phyloP scores from a whole-genome alignment of 2,797 vertebrate species.

The Muraenolepis orangiensis region DNA sequence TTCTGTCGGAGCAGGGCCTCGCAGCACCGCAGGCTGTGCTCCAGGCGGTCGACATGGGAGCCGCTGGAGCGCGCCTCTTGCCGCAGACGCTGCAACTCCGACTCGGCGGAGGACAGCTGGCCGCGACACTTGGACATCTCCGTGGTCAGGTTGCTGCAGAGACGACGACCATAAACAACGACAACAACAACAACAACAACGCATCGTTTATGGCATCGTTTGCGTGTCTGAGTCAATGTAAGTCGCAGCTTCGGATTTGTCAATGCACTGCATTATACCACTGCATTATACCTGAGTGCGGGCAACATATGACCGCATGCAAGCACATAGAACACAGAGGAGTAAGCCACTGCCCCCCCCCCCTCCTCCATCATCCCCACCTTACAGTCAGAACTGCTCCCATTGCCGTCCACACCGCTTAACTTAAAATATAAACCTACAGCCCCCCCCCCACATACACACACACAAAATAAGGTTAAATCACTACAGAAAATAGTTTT shows the following conservation, averaged over 20 bases:
- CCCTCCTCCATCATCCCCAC: slow-evolving; percentile 30
- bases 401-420: slow-evolving; percentile 29
- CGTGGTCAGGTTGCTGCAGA: slow-evolving; percentile 57
- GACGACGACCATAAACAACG: too few relatives aligned
- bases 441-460: not conserved
- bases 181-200: too few relatives aligned
- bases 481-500: too few relatives aligned
- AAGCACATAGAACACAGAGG: too few relatives aligned
- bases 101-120: slow-evolving; percentile 77
- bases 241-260: too few relatives aligned
- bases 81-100: slow-evolving; percentile 76
- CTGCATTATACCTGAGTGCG: too few relatives aligned
- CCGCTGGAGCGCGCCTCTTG: slow-evolving; percentile 73
- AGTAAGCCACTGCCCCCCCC: not conserved
- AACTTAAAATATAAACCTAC: not conserved
- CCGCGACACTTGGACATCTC: slow-evolving; percentile 78
- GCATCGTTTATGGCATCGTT: too few relatives aligned
- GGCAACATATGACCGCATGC: too few relatives aligned
- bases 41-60: slow-evolving; percentile 72
- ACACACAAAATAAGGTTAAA: not conserved
- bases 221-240: too few relatives aligned
- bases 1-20: slow-evolving; percentile 77
- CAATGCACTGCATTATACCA: too few relatives aligned
- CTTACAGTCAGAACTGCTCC: slow-evolving; percentile 48
- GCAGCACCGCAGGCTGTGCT: slow-evolving; percentile 76